Percentiles rank a stretch among this genome's conserved stretches.
Evolutionary conservation across 2,888 invertebrate genomes (phyloP).

Genomic region (Diplazon laetatorius): DNA sequence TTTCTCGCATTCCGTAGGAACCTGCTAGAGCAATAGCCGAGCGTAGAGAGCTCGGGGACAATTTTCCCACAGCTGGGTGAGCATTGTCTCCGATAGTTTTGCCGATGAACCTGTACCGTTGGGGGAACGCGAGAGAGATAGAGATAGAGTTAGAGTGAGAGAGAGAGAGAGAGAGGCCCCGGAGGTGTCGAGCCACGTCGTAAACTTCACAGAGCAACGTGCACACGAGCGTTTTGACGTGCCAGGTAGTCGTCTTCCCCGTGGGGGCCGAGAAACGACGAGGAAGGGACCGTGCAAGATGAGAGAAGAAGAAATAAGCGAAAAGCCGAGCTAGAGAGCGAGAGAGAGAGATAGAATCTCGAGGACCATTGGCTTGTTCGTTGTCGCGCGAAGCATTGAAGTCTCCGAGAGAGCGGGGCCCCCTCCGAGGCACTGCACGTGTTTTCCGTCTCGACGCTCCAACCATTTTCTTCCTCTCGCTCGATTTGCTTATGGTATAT

Average conservation of each 20-base stretch:
- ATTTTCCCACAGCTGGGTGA: slow-evolving; percentile 28
- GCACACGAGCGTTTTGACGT: slow-evolving; percentile 8
- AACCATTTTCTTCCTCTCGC: slow-evolving; percentile 26
- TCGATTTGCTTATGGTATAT: neutral
- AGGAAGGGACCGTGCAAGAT: neutral
- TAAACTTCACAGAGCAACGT: slow-evolving; percentile 27
- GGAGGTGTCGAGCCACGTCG: slow-evolving; percentile 48
- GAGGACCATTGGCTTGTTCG: slow-evolving; percentile 34
- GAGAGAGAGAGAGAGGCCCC: too few species aligned
- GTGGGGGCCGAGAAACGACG: slow-evolving; percentile 16
- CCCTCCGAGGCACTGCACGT: slow-evolving; percentile 49
- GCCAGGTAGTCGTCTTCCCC: slow-evolving; percentile 49
- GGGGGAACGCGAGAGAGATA: slow-evolving; percentile 33
- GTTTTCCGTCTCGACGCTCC: slow-evolving; percentile 45
- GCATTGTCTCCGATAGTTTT: slow-evolving; percentile 35
- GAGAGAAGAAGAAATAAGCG: neutral
- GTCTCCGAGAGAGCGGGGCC: slow-evolving; percentile 38
- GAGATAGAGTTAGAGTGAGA: too few species aligned
- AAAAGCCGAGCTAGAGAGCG: slow-evolving; percentile 11
- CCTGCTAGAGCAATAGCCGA: neutral
- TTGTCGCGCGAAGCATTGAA: slow-evolving; percentile 57
- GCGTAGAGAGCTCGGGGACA: neutral
- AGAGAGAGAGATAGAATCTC: slow-evolving; percentile 16
- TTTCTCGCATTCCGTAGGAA: neutral
- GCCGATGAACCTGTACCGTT: slow-evolving; percentile 55